Evolutionary conservation across 2,888 invertebrate species (phyloP).

Genomic region (Eilema griseolum): DNA sequence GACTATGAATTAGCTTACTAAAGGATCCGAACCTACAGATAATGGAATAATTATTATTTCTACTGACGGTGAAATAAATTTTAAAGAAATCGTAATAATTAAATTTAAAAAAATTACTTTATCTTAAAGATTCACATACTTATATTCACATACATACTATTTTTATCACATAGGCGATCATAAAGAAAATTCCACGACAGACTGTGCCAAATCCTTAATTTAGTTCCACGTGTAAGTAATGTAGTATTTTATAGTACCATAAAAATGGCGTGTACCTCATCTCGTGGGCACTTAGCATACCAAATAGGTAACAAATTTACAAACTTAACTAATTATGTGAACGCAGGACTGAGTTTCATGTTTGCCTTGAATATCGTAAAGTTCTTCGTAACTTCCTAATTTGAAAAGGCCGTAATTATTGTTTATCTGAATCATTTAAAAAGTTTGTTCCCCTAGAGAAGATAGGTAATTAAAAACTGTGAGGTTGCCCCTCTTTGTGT

Average conservation of each 20-base stretch:
- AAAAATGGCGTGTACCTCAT: conserved; percentile 61
- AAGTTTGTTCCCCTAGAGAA: conserved; percentile 56
- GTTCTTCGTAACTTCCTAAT: conserved; percentile 74
- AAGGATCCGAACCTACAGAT: too few relatives aligned
- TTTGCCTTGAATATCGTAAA: conserved; percentile 74
- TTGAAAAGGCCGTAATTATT: conserved; percentile 75
- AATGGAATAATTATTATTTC: too few relatives aligned
- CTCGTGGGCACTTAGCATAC: conserved; percentile 77
- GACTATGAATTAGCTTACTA: too few relatives aligned
- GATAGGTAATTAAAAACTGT: conserved; percentile 58
- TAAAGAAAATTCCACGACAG: background rate
- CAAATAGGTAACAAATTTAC: conserved; percentile 84
- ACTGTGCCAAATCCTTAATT: conserved; percentile 1
- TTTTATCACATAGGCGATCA: background rate
- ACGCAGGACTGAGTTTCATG: conserved; percentile 75
- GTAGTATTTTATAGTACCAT: conserved; percentile 53
- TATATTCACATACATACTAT: too few relatives aligned
- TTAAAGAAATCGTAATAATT: too few relatives aligned
- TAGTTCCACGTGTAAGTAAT: conserved; percentile 39
- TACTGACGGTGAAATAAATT: too few relatives aligned
- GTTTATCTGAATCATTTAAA: conserved; percentile 68
- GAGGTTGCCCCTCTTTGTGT: conserved; percentile 33
- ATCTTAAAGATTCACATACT: background rate
- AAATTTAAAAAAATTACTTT: background rate
- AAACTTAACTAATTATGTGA: conserved; percentile 81